These are phyloP conservation scores for Leptopilina drosophilae DNA, from an alignment of 2,888 invertebrate species.

Conservation along the genomic window DNA sequence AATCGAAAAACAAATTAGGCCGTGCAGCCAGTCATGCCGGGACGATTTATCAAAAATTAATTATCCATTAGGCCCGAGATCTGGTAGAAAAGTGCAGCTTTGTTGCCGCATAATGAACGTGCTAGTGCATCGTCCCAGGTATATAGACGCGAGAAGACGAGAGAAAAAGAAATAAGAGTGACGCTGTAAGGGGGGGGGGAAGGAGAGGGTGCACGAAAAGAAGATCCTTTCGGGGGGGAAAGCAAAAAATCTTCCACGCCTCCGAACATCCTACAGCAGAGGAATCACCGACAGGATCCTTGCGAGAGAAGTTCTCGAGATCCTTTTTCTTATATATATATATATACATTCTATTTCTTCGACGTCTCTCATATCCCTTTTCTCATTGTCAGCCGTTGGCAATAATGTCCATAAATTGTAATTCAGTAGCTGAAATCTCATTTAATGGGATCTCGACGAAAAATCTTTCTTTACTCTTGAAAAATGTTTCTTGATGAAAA, in stretches of 20 bases:
- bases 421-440: constrained; percentile 39
- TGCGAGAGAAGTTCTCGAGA: constrained; percentile 50
- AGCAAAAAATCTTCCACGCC: constrained; percentile 73
- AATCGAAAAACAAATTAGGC: constrained; percentile 72
- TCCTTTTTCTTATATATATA: constrained; percentile 26
- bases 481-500: constrained; percentile 3
- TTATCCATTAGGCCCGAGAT: constrained; percentile 74
- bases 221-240: constrained; percentile 39
- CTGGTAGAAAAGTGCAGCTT: constrained; percentile 73
- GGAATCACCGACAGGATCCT: constrained; percentile 53
- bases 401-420: constrained; percentile 45
- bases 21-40: constrained; percentile 69
- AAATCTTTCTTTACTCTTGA: background rate
- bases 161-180: background rate
- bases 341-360: constrained; percentile 39
- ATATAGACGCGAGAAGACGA: constrained; percentile 48
- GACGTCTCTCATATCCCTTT: constrained; percentile 39
- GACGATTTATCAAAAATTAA: constrained; percentile 76
- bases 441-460: constrained; percentile 33
- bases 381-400: constrained; percentile 43
- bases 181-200: background rate
- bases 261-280: constrained; percentile 69
- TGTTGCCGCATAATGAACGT: constrained; percentile 70
- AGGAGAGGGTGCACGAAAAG: constrained; percentile 2
- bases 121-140: constrained; percentile 60